Base-by-base conservation (phyloP, 2,888 invertebrate species). In the Heteropelma amictum region DNA sequence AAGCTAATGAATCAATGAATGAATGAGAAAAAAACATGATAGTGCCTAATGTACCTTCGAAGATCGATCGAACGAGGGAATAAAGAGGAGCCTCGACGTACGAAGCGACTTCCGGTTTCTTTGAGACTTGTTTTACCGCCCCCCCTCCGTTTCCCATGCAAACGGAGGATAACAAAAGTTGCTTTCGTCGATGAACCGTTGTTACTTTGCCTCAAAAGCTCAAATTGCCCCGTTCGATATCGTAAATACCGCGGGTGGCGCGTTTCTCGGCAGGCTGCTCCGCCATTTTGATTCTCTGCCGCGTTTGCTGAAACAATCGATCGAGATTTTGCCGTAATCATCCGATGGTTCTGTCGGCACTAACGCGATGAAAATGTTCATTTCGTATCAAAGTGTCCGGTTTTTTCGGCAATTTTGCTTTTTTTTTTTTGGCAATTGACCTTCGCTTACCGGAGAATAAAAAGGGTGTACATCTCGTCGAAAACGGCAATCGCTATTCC, bases 181-280 rank as follows among this genome's bases (percentile, higher is more conserved):
- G n/a, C n/a, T n/a, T n/a, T n/a, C n/a, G n/a, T n/a, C n/a, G n/a
- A n/a, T n/a, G n/a, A n/a, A n/a, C n/a, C n/a, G n/a, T n/a, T n/a
- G n/a, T n/a, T n/a, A n/a, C n/a, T n/a, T n/a, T n/a, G n/a, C n/a
- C n/a, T n/a, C n/a, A 28, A 51, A 3, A 30, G 53, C 70, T 61
- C 26, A 75, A 72, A 72, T 72, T 77, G 63, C 60, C 72, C 53
- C 75, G 45, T 72, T 72, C 38, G 79, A 79, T 63, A 80, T 80
- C 38, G 79, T 80, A 67, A 77, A 80, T 40, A 80, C 72, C 14
- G 79, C 79, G 19, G 79, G 79, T 35, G 72, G 68, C 12, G 58
- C 56, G 35, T 76, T 64, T n/a, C 65, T 71, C 6, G 76, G 60
- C 12, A 33, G n/a, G 21, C 54, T 72, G 23, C 67, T 58, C 19